Evolutionary conservation across 1,140 invertebrate species (phyloP), one percentile per base, ranked within the genome.

Genomic region (Drepana arcuata): DNA sequence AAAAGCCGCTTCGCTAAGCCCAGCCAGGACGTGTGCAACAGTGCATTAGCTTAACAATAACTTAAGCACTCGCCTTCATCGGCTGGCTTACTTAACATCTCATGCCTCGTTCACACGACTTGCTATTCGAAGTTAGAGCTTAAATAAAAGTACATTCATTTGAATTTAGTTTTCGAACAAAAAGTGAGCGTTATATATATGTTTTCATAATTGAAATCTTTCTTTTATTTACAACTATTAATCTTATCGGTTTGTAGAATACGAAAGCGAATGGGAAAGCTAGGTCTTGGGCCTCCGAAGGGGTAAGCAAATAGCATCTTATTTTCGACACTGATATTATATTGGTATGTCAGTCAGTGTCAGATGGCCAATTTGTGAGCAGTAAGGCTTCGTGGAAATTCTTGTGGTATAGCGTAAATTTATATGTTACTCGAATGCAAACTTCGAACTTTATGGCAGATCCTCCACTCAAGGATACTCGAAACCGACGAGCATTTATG

Each of bases 1-100:
- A n/a, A n/a, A 45, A 33, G 42, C 28, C 16, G 29, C 37, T 34
- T 40, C 27, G 16, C 33, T 32, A 32, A 33, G 23, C 33, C 33
- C 37, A 29, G 30, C 16, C 37, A 35, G 38, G 23, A 21, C 21
- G 32, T 36, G 34, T 23, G 34, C 32, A 31, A 41, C 32, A 35
- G 18, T n/a, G 34, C 49, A 41, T 48, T 53, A 36, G 34, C 41
- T 41, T 48, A 53, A 53, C 49, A 53, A 53, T 53, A 53, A 48
- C 40, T 48, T 53, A 52, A 53, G 49, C n/a, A n/a, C n/a, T n/a
- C 45, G 37, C 40, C 44, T 48, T 47, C 37, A 53, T 48, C 29
- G 35, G 15, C 16, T 16, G 18, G 26, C 32, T 52, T 41, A 39
- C 27, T 41, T 37, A 34, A 28, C 30, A n/a, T n/a, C 34, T 23